These are phyloP conservation scores for Setophaga petechia DNA, from an alignment of 2,113 vertebrate genomes.

Conservation along the genomic window DNA sequence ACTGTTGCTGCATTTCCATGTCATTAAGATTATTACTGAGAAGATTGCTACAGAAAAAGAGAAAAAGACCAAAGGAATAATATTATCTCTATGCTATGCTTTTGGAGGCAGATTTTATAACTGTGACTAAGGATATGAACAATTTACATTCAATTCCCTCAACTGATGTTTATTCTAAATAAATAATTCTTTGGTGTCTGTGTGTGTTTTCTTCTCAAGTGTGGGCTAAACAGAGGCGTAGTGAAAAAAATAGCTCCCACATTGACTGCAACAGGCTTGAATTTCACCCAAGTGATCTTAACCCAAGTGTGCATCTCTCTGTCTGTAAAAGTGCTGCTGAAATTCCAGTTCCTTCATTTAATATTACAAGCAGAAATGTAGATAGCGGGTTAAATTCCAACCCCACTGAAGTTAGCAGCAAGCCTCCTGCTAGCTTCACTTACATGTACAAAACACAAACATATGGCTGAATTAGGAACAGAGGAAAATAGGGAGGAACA, in stretches of 20 bases:
- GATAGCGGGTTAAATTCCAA: neutral
- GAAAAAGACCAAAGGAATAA: neutral
- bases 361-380: neutral
- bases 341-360: neutral
- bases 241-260: conserved; percentile 32
- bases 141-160: neutral
- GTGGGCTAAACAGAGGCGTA: conserved; percentile 6
- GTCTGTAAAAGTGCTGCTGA: neutral
- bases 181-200: neutral
- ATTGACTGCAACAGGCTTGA: neutral
- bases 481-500: neutral
- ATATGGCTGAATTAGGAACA: neutral
- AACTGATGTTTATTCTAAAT: conserved; percentile 15
- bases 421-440: neutral
- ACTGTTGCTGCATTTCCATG: neutral
- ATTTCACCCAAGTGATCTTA: neutral
- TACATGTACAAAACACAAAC: neutral
- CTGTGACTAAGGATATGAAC: neutral
- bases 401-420: neutral
- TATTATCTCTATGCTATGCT: neutral
- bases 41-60: neutral
- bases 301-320: neutral
- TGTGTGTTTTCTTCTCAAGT: conserved; percentile 33
- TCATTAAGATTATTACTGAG: neutral
- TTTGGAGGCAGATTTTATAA: neutral